A percentile compares a stretch with the other conserved stretches of the same genome.
Conservation (phyloP, 30 jellyfish, hydroid and myxozoan species). For the Aurelia coerulea region DNA sequence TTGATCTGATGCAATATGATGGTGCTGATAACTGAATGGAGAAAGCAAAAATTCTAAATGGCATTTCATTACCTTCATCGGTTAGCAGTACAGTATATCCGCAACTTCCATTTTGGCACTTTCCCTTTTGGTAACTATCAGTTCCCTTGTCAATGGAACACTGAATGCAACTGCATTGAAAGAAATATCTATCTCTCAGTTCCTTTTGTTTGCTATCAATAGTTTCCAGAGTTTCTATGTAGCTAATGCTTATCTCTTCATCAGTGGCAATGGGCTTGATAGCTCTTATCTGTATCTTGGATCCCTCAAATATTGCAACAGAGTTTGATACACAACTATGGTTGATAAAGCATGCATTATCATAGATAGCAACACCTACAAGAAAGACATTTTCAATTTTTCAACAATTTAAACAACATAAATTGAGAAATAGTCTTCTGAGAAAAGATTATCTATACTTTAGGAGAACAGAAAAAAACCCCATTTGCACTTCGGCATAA, state of each 20-base stretch:
- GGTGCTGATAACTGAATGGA: no score
- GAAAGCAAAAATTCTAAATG: no score
- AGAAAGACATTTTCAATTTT: not conserved
- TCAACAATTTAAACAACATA: no score
- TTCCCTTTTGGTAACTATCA: conserved; percentile 10
- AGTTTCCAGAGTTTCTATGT: conserved; percentile 71
- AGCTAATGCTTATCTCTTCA: conserved; percentile 80
- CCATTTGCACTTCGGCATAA: no score
- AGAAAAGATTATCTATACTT: no score
- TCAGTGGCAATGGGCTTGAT: conserved; percentile 41
- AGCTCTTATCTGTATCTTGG: conserved; percentile 57
- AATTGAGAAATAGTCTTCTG: no score
- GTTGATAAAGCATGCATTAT: conserved; percentile 75
- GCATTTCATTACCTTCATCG: no score
- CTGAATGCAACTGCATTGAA: conserved; percentile 68
- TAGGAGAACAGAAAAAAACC: no score
- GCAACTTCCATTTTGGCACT: conserved; percentile 26
- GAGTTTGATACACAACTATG: conserved; percentile 92
- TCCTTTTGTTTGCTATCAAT: conserved; percentile 55
- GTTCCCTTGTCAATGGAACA: conserved; percentile 40
- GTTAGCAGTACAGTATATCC: not conserved
- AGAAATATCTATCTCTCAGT: conserved; percentile 77
- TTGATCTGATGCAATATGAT: no score
- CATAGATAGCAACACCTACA: conserved; percentile 81
- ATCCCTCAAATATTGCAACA: conserved; percentile 72